Conservation (phyloP, 1,140 invertebrate species). For the Parasteatoda tepidariorum region DNA sequence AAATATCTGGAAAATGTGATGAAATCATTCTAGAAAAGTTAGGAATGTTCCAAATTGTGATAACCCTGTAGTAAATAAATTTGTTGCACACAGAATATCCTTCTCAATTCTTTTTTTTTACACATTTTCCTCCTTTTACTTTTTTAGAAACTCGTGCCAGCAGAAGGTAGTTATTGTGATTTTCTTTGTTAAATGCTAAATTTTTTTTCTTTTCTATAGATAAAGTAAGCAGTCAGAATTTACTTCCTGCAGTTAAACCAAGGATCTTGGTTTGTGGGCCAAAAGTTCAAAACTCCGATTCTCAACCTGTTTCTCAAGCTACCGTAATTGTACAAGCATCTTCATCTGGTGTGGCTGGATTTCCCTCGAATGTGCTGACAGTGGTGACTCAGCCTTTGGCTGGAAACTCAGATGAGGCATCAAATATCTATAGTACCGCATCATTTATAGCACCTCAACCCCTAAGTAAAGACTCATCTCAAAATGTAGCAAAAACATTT, state of each 20-base stretch:
- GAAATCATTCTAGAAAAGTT: too few relatives aligned
- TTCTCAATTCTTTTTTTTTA: too few relatives aligned
- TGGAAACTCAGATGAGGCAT: background rate
- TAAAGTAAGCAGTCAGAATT: background rate
- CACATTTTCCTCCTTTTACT: too few relatives aligned
- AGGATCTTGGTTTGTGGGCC: conserved; percentile 43
- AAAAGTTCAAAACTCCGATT: conserved; percentile 25
- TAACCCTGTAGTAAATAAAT: too few relatives aligned
- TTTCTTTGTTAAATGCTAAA: too few relatives aligned
- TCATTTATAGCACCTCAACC: conserved; percentile 44
- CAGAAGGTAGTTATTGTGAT: too few relatives aligned
- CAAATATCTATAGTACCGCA: conserved; percentile 40
- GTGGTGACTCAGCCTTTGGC: conserved; percentile 19
- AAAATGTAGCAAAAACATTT: conserved; percentile 24
- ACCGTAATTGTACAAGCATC: conserved; percentile 63
- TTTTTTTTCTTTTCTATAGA: too few relatives aligned
- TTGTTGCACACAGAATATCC: too few relatives aligned
- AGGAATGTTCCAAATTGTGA: too few relatives aligned
- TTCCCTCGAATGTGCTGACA: conserved; percentile 29
- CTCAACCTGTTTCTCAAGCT: conserved; percentile 27
- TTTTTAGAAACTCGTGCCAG: too few relatives aligned
- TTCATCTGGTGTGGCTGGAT: conserved; percentile 13
- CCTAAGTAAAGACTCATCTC: conserved; percentile 17
- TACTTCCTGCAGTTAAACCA: conserved; percentile 33
- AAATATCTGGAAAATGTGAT: too few relatives aligned